phyloP scores from a whole-genome alignment of 2,113 vertebrate species.

The Pelecanoides urinatrix region DNA sequence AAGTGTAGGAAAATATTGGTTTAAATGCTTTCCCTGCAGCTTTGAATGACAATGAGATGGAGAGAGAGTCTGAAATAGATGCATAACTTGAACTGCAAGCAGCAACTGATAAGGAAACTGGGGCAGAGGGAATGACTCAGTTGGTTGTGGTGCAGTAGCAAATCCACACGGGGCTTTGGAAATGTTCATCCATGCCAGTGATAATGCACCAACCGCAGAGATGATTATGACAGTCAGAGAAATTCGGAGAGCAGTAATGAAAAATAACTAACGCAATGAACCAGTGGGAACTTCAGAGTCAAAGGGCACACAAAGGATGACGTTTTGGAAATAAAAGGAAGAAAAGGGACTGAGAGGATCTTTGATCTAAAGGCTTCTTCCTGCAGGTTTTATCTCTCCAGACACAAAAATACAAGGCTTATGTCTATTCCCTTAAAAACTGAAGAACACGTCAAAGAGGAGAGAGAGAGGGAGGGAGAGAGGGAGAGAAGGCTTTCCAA shows the following conservation, averaged over 20 bases:
- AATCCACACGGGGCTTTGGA: conserved; percentile 53
- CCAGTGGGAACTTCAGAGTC: conserved; percentile 27
- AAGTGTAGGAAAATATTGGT: not conserved
- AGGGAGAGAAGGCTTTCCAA: not conserved
- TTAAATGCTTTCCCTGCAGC: conserved; percentile 35
- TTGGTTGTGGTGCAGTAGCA: conserved; percentile 36
- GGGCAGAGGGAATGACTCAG: conserved; percentile 62
- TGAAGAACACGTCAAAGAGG: not conserved
- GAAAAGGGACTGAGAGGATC: not conserved
- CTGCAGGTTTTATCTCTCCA: conserved; percentile 41
- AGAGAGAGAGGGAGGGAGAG: not conserved
- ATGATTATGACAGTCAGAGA: conserved; percentile 40
- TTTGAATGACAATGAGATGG: conserved; percentile 55
- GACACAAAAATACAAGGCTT: not conserved
- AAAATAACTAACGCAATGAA: not conserved
- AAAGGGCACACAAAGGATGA: conserved; percentile 23
- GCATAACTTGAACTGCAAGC: conserved; percentile 32
- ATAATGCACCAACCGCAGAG: conserved; percentile 1
- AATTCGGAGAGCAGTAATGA: conserved; percentile 6
- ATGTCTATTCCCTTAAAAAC: conserved; percentile 15
- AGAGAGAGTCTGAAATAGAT: conserved; percentile 39
- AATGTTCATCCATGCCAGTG: conserved; percentile 35
- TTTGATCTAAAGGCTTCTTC: conserved; percentile 42
- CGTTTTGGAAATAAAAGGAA: not conserved
- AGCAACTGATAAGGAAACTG: conserved; percentile 56